Base-by-base conservation (phyloP, 2,113 vertebrate genomes). In the Caranx melampygus region DNA sequence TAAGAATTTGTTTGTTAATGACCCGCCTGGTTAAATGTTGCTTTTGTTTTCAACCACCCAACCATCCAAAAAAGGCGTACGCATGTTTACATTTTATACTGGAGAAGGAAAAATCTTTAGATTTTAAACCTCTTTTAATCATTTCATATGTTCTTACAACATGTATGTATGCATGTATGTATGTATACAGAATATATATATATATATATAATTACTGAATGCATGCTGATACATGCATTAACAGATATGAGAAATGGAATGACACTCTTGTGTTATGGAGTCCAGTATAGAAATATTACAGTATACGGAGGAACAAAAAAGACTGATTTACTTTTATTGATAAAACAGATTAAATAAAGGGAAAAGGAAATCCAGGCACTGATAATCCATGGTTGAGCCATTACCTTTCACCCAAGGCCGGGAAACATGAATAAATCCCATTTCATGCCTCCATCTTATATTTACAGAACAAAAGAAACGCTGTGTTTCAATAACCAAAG, bases 401-500 rank as follows among this genome's bases (percentile, higher is more conserved):
- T 75, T 87, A 73, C 68, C 67, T 79, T 85, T 83, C 79, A 84
- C 52, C 75, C 40, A 70, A 72, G 67, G 42, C 85, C 81, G 45
- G 47, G 34, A 73, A 62, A 65, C 83, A 79, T 83, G 85, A 89
- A 84, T 81, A 84, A 82, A 90, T 79, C 81, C 60, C 66, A 88
- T 90, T 88, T 89, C 82, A 87, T 86, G 85, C 77, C 83, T 86
- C 87, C 55, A 13, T 79, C 82, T 86, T 85, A 83, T 83, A 83
- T 90, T 87, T 88, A 83, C 88, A 85, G 77, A 91, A 84, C 72
- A 87, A 92, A 88, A 79, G 75, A 75, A 78, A 88, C 75, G 70
- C 59, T 79, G 80, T 88, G 79, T 91, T 89, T 89, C 86, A 91
- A 89, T 91, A 89, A 93, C 82, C 75, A 75, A 86, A 88, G 86